Percentiles rank a stretch among this genome's conserved stretches.
Evolutionary conservation across 1,140 invertebrate genomes (phyloP).

Genomic region (Cydia pomonella): DNA sequence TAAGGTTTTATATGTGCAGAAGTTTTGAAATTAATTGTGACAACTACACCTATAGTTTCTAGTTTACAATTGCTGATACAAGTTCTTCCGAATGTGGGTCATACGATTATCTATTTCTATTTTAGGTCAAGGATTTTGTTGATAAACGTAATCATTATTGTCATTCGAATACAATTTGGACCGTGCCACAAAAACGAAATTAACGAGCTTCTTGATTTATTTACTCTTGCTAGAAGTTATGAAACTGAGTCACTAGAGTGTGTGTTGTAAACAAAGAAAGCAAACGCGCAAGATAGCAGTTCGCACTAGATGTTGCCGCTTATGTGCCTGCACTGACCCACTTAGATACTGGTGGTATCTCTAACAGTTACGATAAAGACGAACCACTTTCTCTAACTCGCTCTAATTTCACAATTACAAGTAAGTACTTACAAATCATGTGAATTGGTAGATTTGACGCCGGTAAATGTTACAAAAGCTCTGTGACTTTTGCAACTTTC

Average conservation of each 20-base stretch:
- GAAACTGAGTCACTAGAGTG: conserved; percentile 28
- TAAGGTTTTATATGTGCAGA: neutral
- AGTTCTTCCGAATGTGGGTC: conserved; percentile 34
- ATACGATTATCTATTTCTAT: conserved; percentile 39
- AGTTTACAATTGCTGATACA: conserved; percentile 2
- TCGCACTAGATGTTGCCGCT: conserved; percentile 52
- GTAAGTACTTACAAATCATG: neutral
- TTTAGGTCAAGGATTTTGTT: conserved; percentile 53
- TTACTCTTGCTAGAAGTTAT: neutral
- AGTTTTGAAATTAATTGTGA: neutral
- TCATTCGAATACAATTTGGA: conserved; percentile 23
- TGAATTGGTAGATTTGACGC: neutral
- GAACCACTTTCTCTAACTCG: conserved; percentile 53
- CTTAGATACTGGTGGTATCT: conserved; percentile 70
- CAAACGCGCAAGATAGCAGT: conserved; percentile 44
- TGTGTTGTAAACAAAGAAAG: conserved; percentile 51
- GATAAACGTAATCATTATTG: conserved; percentile 40
- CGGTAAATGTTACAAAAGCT: neutral
- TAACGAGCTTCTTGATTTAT: conserved; percentile 11
- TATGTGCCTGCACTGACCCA: conserved; percentile 57
- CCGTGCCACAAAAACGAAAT: neutral
- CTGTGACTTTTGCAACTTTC: conserved; percentile 25
- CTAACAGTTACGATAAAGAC: conserved; percentile 57
- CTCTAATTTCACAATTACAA: conserved; percentile 40
- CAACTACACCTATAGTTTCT: neutral